Conservation (phyloP, 2,113 vertebrate species). For the Morphnarchus princeps region DNA sequence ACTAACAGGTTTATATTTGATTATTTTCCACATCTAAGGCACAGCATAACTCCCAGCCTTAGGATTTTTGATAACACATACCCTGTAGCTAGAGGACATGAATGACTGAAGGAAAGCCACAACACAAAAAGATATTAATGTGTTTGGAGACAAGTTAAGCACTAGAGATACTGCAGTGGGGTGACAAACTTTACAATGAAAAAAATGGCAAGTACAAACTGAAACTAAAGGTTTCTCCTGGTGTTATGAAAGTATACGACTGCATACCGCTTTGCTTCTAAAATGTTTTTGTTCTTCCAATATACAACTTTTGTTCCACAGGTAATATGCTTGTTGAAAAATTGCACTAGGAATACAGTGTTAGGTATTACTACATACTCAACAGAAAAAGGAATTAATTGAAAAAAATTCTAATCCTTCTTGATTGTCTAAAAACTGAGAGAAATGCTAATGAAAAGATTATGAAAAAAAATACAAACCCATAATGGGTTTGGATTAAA, state of each 20-base stretch:
- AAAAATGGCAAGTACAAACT: neutral
- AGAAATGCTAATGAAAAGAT: neutral
- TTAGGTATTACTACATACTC: neutral
- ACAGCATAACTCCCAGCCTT: neutral
- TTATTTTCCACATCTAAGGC: slow-evolving; percentile 3
- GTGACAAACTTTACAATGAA: neutral
- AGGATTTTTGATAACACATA: neutral
- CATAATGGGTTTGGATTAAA: neutral
- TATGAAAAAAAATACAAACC: neutral
- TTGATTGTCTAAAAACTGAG: neutral
- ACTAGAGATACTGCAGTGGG: neutral
- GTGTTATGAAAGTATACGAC: neutral
- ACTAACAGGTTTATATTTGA: slow-evolving; percentile 19
- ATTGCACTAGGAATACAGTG: neutral
- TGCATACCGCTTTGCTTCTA: neutral
- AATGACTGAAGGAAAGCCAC: slow-evolving; percentile 16
- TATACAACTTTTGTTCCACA: neutral
- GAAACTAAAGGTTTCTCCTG: neutral
- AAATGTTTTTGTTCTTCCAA: neutral
- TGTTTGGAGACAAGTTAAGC: slow-evolving; percentile 5
- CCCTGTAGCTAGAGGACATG: neutral
- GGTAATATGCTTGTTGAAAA: neutral
- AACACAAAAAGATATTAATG: slow-evolving; percentile 14
- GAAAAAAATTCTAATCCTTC: neutral
- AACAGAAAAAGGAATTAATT: neutral